Base-by-base conservation (phyloP, 2,888 invertebrate genomes). In the Pammene fasciana region DNA sequence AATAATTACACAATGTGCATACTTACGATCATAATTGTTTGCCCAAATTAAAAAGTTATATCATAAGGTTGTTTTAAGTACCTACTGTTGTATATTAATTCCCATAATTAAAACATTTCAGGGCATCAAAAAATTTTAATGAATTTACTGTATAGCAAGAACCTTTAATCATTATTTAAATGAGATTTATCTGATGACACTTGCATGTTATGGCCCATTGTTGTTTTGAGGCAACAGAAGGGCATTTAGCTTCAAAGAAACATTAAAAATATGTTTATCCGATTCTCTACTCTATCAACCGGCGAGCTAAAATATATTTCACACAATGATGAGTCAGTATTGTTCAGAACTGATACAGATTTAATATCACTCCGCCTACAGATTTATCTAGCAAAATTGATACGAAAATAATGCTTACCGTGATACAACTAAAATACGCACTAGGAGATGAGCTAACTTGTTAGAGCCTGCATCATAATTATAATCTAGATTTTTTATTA, bases 361-460 rank as follows among this genome's bases (percentile, higher is more conserved):
- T 56, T 6, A 11, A 34, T 52, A 60, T 65, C 59, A 65, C 45
- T 50, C 45, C 36, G 64, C 48, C 54, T 38, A 70, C 54, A 65
- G 65, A 65, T 60, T 65, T 48, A 65, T 65, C 60, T 70, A 41
- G 60, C 26, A 55, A 65, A 52, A 13, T 48, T 48, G 54, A 70
- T 57, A 64, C 16, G 56, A 57, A 68, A 62, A 56, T 41, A 48
- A 10, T 18, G 14, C 36, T 13, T 57, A n/a, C 18, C 13, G 9
- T 10, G 50, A 68, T 57, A 50, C 36, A 14, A 13, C 43, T 43
- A 57, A 10, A 41, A 26, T 52, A 18, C 68, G 64, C 45, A 57
- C 64, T 52, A 64, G n/a, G 48, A 59, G 64, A 59, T 68, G 59
- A 68, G 52, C 50, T 64, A 34, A 48, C 5, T 57, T 8, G 1